A percentile compares a stretch with the other conserved stretches of the same genome.
phyloP scores from a whole-genome alignment of 2,113 vertebrate species.

The Nansenia antarctica region DNA sequence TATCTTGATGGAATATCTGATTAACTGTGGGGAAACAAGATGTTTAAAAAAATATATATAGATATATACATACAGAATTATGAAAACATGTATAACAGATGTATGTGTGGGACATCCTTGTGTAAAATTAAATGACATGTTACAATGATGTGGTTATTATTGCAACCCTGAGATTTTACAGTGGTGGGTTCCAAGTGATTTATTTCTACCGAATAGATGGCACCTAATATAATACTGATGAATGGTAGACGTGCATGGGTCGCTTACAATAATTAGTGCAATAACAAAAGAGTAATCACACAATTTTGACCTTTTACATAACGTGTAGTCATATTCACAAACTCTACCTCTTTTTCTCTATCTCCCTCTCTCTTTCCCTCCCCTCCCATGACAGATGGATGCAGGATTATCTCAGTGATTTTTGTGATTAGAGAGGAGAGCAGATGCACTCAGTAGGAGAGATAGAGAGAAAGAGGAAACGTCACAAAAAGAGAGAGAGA shows the following conservation, averaged over 20 bases:
- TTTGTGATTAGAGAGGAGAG: constrained; percentile 76
- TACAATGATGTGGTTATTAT: neutral
- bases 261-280: neutral
- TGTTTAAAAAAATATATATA: constrained; percentile 34
- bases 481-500: constrained; percentile 39
- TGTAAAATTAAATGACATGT: constrained; percentile 74
- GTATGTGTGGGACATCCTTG: constrained; percentile 61
- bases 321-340: constrained; percentile 9
- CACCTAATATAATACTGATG: neutral
- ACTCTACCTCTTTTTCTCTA: neutral
- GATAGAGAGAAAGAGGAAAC: constrained; percentile 50
- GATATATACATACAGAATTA: constrained; percentile 8
- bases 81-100: constrained; percentile 26
- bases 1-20: constrained; percentile 49
- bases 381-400: constrained; percentile 73
- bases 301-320: constrained; percentile 24
- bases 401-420: constrained; percentile 78
- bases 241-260: too few relatives aligned
- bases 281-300: neutral
- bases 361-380: constrained; percentile 16
- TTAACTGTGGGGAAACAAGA: constrained; percentile 43
- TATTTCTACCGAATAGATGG: too few relatives aligned
- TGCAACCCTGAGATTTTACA: neutral
- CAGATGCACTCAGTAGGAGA: constrained; percentile 80
- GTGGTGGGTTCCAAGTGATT: too few relatives aligned